Conservation (phyloP, 2,797 vertebrate species). For the Acanthopagrus latus region DNA sequence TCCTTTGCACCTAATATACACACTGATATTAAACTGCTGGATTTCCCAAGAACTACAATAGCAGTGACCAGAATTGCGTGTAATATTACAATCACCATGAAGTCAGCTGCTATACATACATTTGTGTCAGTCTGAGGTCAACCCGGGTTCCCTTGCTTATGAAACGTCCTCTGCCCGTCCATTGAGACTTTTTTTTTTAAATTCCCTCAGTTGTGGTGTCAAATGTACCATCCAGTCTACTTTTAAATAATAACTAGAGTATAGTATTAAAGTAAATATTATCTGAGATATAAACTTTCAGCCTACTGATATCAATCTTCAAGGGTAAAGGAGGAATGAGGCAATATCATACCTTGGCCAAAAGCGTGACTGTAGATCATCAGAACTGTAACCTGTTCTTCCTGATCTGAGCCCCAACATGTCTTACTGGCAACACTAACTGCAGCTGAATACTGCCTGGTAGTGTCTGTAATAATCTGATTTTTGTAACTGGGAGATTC, state of each 20-base stretch:
- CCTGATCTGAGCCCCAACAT: background rate
- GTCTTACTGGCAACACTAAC: background rate
- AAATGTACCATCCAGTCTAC: background rate
- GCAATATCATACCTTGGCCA: background rate
- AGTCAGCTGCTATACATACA: background rate
- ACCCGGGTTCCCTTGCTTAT: background rate
- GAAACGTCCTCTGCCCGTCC: background rate
- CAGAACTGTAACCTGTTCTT: slow-evolving; percentile 7
- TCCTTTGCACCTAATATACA: background rate
- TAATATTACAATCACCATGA: background rate
- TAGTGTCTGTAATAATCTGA: background rate
- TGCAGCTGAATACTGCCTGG: background rate
- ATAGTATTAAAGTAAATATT: background rate
- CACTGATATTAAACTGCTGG: background rate
- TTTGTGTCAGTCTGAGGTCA: background rate
- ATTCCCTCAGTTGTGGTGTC: background rate
- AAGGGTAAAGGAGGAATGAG: background rate
- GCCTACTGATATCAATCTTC: background rate
- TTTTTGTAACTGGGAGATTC: background rate
- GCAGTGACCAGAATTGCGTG: background rate
- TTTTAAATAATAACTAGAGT: background rate
- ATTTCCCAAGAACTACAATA: background rate
- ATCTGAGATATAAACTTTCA: background rate
- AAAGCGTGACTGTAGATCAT: background rate
- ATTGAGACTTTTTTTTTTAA: background rate